Evolutionary conservation across 1,140 invertebrate species (phyloP).

Genomic region (Drosophila sucinea): DNA sequence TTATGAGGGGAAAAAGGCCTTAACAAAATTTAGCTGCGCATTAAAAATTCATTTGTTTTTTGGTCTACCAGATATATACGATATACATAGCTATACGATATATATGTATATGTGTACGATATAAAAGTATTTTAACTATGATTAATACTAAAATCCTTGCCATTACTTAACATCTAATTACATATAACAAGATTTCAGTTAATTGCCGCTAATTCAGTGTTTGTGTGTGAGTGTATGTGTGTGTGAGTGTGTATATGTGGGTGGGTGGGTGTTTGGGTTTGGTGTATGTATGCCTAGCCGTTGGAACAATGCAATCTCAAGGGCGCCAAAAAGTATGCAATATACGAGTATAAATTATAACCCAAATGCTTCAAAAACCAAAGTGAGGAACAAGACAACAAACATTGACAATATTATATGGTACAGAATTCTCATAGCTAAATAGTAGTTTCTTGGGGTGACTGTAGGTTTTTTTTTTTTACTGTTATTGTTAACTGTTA

Average conservation of each 20-base stretch:
- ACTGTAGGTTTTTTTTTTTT: neutral
- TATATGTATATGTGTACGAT: neutral
- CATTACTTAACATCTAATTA: constrained; percentile 75
- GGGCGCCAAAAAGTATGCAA: constrained; percentile 73
- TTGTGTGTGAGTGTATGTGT: constrained; percentile 13
- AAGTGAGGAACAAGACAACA: constrained; percentile 70
- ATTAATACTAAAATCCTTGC: constrained; percentile 65
- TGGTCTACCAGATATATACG: constrained; percentile 54
- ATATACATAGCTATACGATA: constrained; percentile 43
- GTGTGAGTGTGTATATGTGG: constrained; percentile 12
- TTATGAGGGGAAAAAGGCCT: constrained; percentile 40
- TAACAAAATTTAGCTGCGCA: constrained; percentile 61
- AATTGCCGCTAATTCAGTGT: constrained; percentile 51
- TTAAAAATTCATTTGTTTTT: constrained; percentile 27
- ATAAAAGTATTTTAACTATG: constrained; percentile 34
- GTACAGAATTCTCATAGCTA: constrained; percentile 69
- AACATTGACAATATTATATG: constrained; percentile 67
- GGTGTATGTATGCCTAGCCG: constrained; percentile 60
- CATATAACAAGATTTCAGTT: constrained; percentile 54
- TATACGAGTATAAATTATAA: constrained; percentile 65
- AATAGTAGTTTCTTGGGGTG: constrained; percentile 23
- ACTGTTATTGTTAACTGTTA: constrained; percentile 23
- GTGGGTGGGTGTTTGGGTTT: constrained; percentile 12
- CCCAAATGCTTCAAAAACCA: constrained; percentile 74
- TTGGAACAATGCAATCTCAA: constrained; percentile 74